These are phyloP conservation scores for Galerucella pusilla DNA, from an alignment of 2,888 invertebrate genomes.

Conservation along the genomic window DNA sequence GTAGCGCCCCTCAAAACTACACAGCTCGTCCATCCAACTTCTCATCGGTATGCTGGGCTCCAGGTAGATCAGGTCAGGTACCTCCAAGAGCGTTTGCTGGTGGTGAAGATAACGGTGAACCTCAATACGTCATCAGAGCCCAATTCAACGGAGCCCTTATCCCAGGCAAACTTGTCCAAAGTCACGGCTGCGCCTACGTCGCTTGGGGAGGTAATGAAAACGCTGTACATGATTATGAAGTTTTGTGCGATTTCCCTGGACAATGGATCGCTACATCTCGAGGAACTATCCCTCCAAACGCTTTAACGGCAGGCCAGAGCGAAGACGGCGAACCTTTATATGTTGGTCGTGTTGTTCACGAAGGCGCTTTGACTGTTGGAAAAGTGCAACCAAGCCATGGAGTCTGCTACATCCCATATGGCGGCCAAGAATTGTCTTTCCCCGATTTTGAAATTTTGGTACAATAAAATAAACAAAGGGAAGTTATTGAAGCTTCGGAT, in stretches of 20 bases:
- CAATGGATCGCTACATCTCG: constrained; percentile 61
- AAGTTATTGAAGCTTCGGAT: constrained; percentile 43
- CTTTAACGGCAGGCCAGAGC: constrained; percentile 75
- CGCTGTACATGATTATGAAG: constrained; percentile 75
- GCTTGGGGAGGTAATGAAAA: constrained; percentile 83
- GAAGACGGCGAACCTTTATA: constrained; percentile 84
- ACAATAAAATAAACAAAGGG: constrained; percentile 59
- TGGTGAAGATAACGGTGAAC: constrained; percentile 71
- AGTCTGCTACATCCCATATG: constrained; percentile 86
- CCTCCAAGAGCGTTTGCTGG: constrained; percentile 82
- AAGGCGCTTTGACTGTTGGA: constrained; percentile 81
- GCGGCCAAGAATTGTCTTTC: constrained; percentile 81
- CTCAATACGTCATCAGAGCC: constrained; percentile 76
- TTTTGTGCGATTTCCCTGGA: constrained; percentile 61
- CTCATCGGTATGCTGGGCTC: constrained; percentile 70
- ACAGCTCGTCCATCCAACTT: constrained; percentile 31
- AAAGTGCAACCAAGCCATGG: constrained; percentile 83
- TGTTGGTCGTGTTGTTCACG: constrained; percentile 81
- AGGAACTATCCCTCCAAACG: constrained; percentile 76
- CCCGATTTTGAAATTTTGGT: constrained; percentile 84
- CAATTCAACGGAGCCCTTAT: constrained; percentile 78
- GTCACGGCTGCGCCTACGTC: constrained; percentile 74
- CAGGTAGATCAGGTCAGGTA: constrained; percentile 73
- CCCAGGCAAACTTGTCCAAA: constrained; percentile 81
- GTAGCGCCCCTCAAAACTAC: constrained; percentile 31